Conservation (phyloP, 2,113 vertebrate species). For the Epinephelus moara region DNA sequence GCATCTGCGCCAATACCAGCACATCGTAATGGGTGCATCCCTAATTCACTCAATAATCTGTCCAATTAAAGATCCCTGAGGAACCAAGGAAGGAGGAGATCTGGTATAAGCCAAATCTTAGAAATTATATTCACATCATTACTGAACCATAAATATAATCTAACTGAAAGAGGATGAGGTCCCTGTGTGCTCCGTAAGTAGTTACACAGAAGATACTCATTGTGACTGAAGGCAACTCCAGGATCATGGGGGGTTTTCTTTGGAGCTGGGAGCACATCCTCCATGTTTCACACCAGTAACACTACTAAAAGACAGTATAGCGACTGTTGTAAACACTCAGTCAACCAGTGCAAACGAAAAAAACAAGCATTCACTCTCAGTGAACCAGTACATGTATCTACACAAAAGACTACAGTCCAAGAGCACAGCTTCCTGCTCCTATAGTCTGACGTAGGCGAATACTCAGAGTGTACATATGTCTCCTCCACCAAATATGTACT, state of each 20-base stretch:
- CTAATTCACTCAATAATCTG: not conserved
- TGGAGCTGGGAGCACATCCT: not conserved
- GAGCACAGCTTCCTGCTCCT: not conserved
- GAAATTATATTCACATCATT: not conserved
- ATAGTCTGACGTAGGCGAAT: not conserved
- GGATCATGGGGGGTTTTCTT: not conserved
- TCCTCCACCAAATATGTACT: slow-evolving; percentile 33
- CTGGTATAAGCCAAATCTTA: not conserved
- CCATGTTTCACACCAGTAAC: not conserved
- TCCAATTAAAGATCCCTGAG: not conserved
- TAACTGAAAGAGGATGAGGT: not conserved
- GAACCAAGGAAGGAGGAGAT: not conserved
- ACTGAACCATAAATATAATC: not conserved
- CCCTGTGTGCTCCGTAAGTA: not conserved
- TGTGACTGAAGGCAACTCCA: not conserved
- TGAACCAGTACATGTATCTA: not conserved
- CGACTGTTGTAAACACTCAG: not conserved
- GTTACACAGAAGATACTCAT: not conserved
- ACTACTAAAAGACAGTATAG: not conserved
- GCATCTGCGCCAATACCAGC: not conserved
- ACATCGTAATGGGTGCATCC: not conserved
- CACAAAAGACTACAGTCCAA: not conserved
- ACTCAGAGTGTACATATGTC: not conserved
- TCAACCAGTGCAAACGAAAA: not conserved
- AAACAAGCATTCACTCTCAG: not conserved